Conservation (phyloP, 2,888 invertebrate species). For the Drosophila histrio region DNA sequence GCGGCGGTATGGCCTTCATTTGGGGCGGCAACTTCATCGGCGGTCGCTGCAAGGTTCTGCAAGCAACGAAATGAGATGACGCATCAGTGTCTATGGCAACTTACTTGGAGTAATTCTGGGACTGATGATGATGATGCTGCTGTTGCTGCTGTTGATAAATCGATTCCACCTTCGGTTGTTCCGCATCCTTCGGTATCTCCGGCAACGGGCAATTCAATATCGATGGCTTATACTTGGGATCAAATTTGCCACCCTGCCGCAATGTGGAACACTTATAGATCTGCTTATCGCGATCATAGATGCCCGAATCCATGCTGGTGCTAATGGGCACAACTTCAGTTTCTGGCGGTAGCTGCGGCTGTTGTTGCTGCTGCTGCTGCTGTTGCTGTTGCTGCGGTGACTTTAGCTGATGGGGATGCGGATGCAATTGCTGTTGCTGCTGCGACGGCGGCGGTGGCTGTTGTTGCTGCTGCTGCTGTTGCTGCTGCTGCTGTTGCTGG, state of each 20-base stretch:
- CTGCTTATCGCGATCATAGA: slow-evolving; percentile 84
- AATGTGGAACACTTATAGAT: slow-evolving; percentile 84
- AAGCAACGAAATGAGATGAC: slow-evolving; percentile 22
- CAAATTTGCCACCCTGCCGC: slow-evolving; percentile 84
- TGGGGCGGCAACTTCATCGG: slow-evolving; percentile 84
- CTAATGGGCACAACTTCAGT: slow-evolving; percentile 66
- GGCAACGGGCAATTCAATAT: slow-evolving; percentile 84
- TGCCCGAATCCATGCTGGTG: slow-evolving; percentile 80
- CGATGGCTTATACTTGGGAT: slow-evolving; percentile 84
- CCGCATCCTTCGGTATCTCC: slow-evolving; percentile 84
- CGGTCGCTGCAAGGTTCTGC: slow-evolving; percentile 83
- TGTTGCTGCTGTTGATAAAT: slow-evolving; percentile 78
- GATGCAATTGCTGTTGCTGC: slow-evolving; percentile 84
- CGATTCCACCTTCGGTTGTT: slow-evolving; percentile 81
- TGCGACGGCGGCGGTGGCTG: slow-evolving; percentile 61
- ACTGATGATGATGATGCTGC: slow-evolving; percentile 51
- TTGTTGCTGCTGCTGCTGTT: slow-evolving; percentile 49
- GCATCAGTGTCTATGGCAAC: slow-evolving; percentile 40
- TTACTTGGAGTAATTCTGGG: slow-evolving; percentile 82
- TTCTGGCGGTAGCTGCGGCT: slow-evolving; percentile 58
- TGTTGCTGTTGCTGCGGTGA: slow-evolving; percentile 65
- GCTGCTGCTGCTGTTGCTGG: slow-evolving; percentile 54
- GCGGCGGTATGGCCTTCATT: slow-evolving; percentile 84
- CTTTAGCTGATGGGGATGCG: slow-evolving; percentile 61
- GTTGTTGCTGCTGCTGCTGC: slow-evolving; percentile 64